Evolutionary conservation across 2,888 invertebrate species (phyloP), one percentile per base, ranked within the genome.

Genomic region (Cancer borealis): DNA sequence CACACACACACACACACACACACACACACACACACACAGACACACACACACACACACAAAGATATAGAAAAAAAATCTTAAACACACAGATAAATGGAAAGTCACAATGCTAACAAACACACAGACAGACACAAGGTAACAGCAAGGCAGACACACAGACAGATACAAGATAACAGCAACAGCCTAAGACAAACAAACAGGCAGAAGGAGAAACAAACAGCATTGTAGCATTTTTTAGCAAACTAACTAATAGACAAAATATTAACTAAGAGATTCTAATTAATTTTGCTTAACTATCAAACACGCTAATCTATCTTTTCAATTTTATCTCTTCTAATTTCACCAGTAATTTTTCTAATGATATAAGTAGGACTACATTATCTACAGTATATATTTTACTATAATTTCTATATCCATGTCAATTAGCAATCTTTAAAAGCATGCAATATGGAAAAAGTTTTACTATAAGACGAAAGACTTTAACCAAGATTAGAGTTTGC

Each of bases 11-110:
- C 45, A 73, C 92, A 73, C 73, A 26, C 26, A 26, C 73, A 73
- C 79, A 91, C 66, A 91, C 66, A 60, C 91, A 49, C 26, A 91
- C 54, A 91, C 49, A 26, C 54, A 47, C 12, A 91, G 30, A 91
- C 54, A 54, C n/a, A 46, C 91, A 26, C 21, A 17, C 91, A 45
- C 21, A 45, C 88, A 89, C 49, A 47, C 47, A 26, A 73, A 73
- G 73, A 26, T 60, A 17, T 17, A 60, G 60, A 54, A 54, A 39
- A 60, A 17, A 60, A 60, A 60, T 60, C 60, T 21, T 26, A 73
- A 26, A 73, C 73, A 73, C 4, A 73, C 73, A 73, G n/a, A 73
- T 26, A n/a, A 73, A 73, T n/a, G 26, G 10, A 26, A n/a, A 26
- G 10, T 73, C n/a, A 21, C 4, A n/a, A 73, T n/a, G 73, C 73